A percentile compares a stretch with the other conserved stretches of the same genome.
Evolutionary conservation across 2,113 vertebrate species (phyloP).

Genomic region (Rattus norvegicus): DNA sequence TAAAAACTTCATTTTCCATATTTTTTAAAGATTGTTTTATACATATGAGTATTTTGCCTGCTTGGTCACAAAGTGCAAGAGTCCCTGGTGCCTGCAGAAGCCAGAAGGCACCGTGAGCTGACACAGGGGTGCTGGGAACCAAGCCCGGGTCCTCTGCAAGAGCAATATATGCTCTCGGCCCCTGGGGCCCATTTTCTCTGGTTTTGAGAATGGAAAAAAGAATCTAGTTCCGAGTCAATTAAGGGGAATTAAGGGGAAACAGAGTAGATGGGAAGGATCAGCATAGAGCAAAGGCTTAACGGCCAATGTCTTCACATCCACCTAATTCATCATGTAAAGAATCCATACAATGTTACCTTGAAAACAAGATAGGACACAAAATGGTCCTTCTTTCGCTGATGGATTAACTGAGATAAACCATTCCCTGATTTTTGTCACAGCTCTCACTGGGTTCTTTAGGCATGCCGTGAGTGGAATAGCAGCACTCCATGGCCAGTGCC

Average conservation of each 20-base stretch:
- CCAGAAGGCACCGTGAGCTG: neutral
- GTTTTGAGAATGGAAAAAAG: constrained; percentile 35
- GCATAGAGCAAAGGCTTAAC: neutral
- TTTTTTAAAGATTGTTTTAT: too few species aligned
- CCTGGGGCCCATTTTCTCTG: neutral
- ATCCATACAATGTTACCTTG: neutral
- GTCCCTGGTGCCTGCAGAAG: neutral
- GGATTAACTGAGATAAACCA: neutral
- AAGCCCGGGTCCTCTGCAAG: neutral
- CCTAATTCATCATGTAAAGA: neutral
- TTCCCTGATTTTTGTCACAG: constrained; percentile 30
- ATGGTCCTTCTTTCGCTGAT: neutral
- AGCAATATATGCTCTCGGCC: neutral
- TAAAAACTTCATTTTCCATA: neutral
- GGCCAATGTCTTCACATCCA: neutral
- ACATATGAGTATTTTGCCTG: neutral
- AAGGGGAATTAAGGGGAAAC: neutral
- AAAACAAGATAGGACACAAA: neutral
- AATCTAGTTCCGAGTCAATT: neutral
- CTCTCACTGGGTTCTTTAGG: constrained; percentile 2
- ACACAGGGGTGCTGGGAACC: neutral
- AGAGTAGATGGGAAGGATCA: neutral
- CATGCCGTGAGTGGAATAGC: neutral
- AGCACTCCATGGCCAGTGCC: neutral
- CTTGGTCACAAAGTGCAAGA: neutral